These are phyloP conservation scores for Nannoperca obscura DNA, from an alignment of 2,797 vertebrate species.

Conservation along the genomic window DNA sequence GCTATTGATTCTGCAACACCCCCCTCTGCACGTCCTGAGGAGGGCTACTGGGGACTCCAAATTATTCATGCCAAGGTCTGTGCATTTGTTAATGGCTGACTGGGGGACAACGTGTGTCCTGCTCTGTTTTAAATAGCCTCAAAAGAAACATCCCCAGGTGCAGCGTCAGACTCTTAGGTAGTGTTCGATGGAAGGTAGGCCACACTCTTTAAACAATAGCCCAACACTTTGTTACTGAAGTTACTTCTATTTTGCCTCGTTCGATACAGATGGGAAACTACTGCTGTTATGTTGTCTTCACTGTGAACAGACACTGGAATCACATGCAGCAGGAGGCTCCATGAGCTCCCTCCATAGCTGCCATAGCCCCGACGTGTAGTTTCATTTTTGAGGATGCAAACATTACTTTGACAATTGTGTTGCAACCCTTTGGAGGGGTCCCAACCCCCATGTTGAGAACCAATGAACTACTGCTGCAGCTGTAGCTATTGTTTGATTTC, in stretches of 20 bases:
- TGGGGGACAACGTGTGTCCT: slow-evolving; percentile 59
- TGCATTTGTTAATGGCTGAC: slow-evolving; percentile 71
- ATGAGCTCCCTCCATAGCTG: background rate
- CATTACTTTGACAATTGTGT: background rate
- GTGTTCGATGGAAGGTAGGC: too few relatives aligned
- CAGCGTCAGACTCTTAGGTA: too few relatives aligned
- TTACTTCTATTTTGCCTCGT: background rate
- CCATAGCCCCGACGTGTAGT: too few relatives aligned
- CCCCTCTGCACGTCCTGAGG: slow-evolving; percentile 48
- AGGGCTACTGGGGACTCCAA: slow-evolving; percentile 70
- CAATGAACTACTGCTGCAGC: background rate
- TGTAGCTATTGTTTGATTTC: background rate
- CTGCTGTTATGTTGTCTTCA: background rate
- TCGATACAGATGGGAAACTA: background rate
- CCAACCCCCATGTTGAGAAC: background rate
- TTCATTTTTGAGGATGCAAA: background rate
- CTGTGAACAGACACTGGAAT: background rate
- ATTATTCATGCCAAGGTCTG: slow-evolving; percentile 77
- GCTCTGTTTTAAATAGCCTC: slow-evolving; percentile 20
- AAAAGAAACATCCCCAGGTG: too few relatives aligned
- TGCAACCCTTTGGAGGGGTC: background rate
- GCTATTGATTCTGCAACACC: slow-evolving; percentile 79
- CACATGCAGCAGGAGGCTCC: background rate
- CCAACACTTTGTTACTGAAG: background rate
- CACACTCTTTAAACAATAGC: background rate